phyloP scores from a whole-genome alignment of 2,797 vertebrate species.

The Galagoides demidoff region DNA sequence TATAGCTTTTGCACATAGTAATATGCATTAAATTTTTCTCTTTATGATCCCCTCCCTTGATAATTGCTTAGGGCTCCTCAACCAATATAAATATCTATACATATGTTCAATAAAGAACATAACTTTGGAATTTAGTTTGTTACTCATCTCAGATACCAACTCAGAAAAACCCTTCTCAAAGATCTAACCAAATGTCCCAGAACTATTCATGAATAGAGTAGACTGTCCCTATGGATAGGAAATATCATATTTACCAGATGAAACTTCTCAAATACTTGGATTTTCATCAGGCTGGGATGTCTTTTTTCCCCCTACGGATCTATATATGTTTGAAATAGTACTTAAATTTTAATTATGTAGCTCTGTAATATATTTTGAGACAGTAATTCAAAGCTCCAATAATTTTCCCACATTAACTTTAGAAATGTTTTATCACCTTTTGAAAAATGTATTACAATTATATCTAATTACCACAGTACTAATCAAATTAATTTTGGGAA shows the following conservation, averaged over 20 bases:
- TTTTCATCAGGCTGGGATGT: background rate
- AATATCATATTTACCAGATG: background rate
- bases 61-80: background rate
- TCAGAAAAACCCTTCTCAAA: background rate
- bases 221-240: background rate
- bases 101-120: background rate
- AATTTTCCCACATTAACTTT: background rate
- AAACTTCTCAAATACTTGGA: background rate
- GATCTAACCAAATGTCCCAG: background rate
- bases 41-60: background rate
- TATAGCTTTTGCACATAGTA: background rate
- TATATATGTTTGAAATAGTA: background rate
- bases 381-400: background rate
- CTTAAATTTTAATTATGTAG: background rate
- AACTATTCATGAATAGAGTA: background rate
- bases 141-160: background rate
- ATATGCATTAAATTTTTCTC: background rate
- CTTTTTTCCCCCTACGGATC: background rate
- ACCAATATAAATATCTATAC: background rate
- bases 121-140: constrained; percentile 1
- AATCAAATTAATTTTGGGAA: background rate
- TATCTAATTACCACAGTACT: background rate
- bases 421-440: background rate
- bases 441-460: background rate
- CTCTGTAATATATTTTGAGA: background rate